phyloP scores from a whole-genome alignment of 2,113 vertebrate species.

The Serilophus lunatus region DNA sequence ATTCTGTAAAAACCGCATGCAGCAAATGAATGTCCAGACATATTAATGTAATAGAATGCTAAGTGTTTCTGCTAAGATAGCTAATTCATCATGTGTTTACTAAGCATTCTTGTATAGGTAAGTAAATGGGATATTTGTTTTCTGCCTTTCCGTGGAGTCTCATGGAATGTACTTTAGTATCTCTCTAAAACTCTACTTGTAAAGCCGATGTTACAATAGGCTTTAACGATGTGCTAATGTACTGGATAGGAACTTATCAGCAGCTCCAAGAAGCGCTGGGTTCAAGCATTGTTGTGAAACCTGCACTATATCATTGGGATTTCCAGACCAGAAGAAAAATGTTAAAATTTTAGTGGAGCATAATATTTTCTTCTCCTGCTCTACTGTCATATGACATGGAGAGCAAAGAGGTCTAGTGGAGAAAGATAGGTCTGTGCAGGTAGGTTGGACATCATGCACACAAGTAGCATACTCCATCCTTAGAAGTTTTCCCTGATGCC shows the following conservation, averaged over 20 bases:
- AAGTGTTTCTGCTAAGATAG: not conserved
- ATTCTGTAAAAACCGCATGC: not conserved
- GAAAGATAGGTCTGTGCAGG: not conserved
- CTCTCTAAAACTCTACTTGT: not conserved
- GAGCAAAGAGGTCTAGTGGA: not conserved
- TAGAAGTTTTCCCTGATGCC: not conserved
- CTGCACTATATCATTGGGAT: not conserved
- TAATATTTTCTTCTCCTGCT: not conserved
- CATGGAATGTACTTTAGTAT: not conserved
- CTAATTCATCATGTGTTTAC: not conserved
- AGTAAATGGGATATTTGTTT: constrained; percentile 27
- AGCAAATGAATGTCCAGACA: not conserved
- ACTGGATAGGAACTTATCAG: not conserved
- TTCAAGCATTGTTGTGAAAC: not conserved
- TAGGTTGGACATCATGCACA: not conserved
- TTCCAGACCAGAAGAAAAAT: not conserved
- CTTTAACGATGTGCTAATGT: not conserved
- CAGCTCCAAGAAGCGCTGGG: not conserved
- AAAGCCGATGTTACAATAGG: not conserved
- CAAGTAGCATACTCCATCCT: not conserved
- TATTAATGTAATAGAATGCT: not conserved
- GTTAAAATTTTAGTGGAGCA: not conserved
- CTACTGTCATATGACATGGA: not conserved
- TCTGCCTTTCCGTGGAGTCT: not conserved
- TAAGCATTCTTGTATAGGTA: not conserved